Percentiles rank a stretch among this genome's conserved stretches.
Conservation (phyloP, 53 echinoderm and acorn worm genomes). For the Astropecten irregularis region DNA sequence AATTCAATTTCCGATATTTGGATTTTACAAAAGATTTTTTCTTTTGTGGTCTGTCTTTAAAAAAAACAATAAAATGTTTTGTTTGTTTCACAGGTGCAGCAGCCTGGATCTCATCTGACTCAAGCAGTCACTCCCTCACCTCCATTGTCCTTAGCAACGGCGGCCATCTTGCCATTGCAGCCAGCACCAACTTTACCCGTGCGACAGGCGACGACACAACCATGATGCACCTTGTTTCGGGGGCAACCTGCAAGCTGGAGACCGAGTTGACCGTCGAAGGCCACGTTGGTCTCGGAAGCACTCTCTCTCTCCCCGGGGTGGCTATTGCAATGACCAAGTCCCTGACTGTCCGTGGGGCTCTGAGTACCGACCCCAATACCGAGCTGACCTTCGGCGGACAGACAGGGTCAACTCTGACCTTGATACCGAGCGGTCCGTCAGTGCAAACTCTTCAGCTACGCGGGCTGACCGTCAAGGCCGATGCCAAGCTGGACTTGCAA, state of each 20-base stretch:
- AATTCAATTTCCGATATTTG: too few relatives aligned
- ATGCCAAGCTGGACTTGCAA: constrained; percentile 49
- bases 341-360: constrained; percentile 45
- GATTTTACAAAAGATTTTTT: too few relatives aligned
- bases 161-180: constrained; percentile 67
- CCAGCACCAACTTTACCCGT: constrained; percentile 11
- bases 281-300: constrained; percentile 46
- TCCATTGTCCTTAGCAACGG: constrained; percentile 43
- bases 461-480: constrained; percentile 42
- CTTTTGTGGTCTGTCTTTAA: too few relatives aligned
- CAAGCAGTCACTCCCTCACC: neutral
- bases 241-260: neutral
- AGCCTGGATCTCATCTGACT: constrained; percentile 49
- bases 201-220: constrained; percentile 44
- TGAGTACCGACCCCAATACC: constrained; percentile 1
- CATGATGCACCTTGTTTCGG: constrained; percentile 54
- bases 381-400: constrained; percentile 53
- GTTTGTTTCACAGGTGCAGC: too few relatives aligned
- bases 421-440: constrained; percentile 3
- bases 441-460: constrained; percentile 39
- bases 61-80: too few relatives aligned
- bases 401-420: neutral
- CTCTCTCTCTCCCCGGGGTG: constrained; percentile 14
- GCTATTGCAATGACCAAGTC: constrained; percentile 44
- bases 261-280: constrained; percentile 29